Conservation (phyloP, 2,113 vertebrate genomes). For the Engraulis encrasicolus region DNA sequence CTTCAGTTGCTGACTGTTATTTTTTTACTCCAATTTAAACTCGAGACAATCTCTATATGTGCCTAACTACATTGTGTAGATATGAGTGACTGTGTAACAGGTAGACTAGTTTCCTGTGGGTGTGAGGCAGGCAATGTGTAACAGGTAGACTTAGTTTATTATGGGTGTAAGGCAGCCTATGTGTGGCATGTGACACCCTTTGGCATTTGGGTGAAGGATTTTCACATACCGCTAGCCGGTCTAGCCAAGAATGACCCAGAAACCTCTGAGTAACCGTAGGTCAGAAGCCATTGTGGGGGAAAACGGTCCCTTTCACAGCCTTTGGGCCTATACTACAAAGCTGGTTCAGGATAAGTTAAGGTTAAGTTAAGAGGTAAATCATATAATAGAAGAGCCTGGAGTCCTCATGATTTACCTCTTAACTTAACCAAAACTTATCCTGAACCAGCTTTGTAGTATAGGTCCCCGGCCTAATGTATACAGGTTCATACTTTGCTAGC, state of each 20-base stretch:
- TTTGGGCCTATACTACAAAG: neutral
- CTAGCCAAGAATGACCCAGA: neutral
- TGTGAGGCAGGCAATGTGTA: neutral
- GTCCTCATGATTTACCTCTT: no score
- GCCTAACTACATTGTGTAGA: neutral
- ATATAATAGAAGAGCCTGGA: no score
- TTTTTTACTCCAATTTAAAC: neutral
- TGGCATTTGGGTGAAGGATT: neutral
- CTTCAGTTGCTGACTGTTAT: neutral
- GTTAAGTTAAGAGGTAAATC: no score
- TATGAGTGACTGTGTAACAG: neutral
- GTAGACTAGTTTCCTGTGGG: neutral
- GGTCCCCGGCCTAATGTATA: no score
- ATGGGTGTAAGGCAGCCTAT: neutral
- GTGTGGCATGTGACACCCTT: neutral
- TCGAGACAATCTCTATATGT: neutral
- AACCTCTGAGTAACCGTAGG: neutral
- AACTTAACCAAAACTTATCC: no score
- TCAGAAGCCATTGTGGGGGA: neutral
- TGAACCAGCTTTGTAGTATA: no score
- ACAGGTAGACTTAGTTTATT: neutral
- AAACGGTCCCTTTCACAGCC: neutral
- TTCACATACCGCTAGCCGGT: neutral
- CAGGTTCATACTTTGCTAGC: neutral
- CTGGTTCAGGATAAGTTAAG: no score